Evolutionary conservation across 2,113 vertebrate species (phyloP).

Genomic region (Corythoichthys intestinalis): DNA sequence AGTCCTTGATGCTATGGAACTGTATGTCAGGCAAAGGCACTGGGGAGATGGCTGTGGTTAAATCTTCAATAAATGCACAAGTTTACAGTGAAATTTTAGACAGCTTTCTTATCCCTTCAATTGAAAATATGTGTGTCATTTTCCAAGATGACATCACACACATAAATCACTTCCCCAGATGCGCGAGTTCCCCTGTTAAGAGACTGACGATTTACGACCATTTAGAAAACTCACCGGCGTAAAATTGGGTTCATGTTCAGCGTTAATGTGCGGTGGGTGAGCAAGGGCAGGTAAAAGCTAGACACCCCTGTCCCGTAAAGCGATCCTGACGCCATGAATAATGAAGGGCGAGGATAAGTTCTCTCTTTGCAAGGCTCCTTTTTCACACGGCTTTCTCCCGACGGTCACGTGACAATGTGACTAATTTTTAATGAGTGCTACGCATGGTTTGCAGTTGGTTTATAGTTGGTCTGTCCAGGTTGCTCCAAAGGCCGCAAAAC

Average conservation of each 20-base stretch:
- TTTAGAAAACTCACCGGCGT: neutral
- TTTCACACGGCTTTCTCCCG: slow-evolving; percentile 79
- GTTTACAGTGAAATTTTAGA: too few species aligned
- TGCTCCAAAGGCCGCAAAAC: slow-evolving; percentile 27
- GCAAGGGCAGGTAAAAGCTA: slow-evolving; percentile 65
- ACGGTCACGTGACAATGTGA: slow-evolving; percentile 68
- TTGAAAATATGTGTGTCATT: too few species aligned
- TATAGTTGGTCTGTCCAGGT: slow-evolving; percentile 33
- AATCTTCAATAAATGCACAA: too few species aligned
- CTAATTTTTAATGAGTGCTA: slow-evolving; percentile 81
- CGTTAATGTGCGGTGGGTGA: slow-evolving; percentile 27
- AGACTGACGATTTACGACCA: neutral
- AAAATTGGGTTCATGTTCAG: slow-evolving; percentile 9
- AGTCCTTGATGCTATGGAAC: too few species aligned
- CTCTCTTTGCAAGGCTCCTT: slow-evolving; percentile 75
- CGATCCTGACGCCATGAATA: slow-evolving; percentile 91
- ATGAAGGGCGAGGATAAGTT: slow-evolving; percentile 81
- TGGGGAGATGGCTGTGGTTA: too few species aligned
- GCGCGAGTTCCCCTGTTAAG: neutral
- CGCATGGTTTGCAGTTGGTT: slow-evolving; percentile 46
- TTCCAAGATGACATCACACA: too few species aligned
- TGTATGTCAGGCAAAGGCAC: too few species aligned
- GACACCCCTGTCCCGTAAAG: slow-evolving; percentile 79
- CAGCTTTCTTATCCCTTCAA: too few species aligned
- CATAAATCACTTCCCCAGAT: neutral